phyloP scores from a whole-genome alignment of 2,888 invertebrate species.

The Andrena fulva region DNA sequence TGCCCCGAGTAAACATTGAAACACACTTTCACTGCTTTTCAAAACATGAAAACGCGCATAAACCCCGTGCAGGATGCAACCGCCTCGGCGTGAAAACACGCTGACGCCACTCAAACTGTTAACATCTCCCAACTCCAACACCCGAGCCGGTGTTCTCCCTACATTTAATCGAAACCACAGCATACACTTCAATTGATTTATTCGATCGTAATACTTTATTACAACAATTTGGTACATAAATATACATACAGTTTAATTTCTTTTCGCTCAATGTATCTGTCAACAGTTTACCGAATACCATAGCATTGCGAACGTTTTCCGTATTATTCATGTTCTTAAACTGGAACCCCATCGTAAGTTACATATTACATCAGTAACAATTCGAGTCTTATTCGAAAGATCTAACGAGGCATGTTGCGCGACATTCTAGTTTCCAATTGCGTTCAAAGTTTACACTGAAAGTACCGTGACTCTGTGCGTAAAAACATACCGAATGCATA shows the following conservation, averaged over 20 bases:
- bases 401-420: constrained; percentile 28
- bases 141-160: no score
- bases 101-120: no score
- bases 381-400: constrained; percentile 35
- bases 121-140: no score
- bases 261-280: constrained; percentile 71
- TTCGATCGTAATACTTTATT: constrained; percentile 82
- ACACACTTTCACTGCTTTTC: no score
- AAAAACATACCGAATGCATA: background rate
- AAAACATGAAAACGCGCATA: background rate
- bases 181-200: constrained; percentile 63
- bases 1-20: background rate
- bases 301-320: constrained; percentile 52
- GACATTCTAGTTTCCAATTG: constrained; percentile 1
- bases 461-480: no score
- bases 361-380: constrained; percentile 53
- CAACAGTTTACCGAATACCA: constrained; percentile 65
- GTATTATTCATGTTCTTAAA: constrained; percentile 28
- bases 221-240: constrained; percentile 84
- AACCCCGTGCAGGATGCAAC: no score
- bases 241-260: constrained; percentile 82
- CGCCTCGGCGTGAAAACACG: no score
- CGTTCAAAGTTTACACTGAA: background rate
- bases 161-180: background rate
- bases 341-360: constrained; percentile 22